A percentile compares a stretch with the other conserved stretches of the same genome.
phyloP scores from a whole-genome alignment of 1,140 invertebrate genomes.

The Penaeus vannamei region DNA sequence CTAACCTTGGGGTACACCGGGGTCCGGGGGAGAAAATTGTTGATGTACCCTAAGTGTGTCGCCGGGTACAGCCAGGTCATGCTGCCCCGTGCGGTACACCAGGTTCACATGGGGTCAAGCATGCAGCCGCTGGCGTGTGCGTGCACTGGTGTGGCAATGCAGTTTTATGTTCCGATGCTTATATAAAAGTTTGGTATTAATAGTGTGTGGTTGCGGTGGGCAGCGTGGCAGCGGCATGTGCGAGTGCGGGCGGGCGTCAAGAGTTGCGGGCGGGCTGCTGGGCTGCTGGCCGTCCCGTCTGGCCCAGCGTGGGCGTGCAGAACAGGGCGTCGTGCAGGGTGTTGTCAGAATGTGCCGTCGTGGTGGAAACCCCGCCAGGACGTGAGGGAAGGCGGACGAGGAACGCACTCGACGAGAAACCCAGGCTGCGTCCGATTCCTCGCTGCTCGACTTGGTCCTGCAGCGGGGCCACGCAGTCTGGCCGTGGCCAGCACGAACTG shows the following conservation, averaged over 20 bases:
- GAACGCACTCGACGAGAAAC: constrained; percentile 38
- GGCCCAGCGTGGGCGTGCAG: constrained; percentile 47
- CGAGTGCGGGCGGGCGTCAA: constrained; percentile 3
- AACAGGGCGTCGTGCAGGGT: constrained; percentile 42
- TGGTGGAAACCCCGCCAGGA: constrained; percentile 46
- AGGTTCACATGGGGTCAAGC: too few species aligned
- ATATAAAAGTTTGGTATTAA: constrained; percentile 46
- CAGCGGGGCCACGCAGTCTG: constrained; percentile 36
- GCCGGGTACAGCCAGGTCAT: background rate
- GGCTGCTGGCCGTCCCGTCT: constrained; percentile 34
- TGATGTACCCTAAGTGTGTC: too few species aligned
- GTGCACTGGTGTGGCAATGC: constrained; percentile 29
- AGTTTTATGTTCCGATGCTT: constrained; percentile 27
- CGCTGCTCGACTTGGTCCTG: background rate
- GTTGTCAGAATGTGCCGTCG: constrained; percentile 33
- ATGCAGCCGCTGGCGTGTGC: background rate
- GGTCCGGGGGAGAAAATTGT: too few species aligned
- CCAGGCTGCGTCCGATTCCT: constrained; percentile 42
- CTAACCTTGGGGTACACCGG: too few species aligned
- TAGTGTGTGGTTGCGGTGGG: constrained; percentile 20
- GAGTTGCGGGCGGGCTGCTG: background rate
- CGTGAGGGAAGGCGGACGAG: constrained; percentile 51
- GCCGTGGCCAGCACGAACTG: background rate
- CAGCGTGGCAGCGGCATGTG: background rate
- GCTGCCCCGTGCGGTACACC: too few species aligned